Percentiles rank a stretch among this genome's conserved stretches.
These are phyloP conservation scores for Phyllotis vaccarum DNA, from an alignment of 2,797 vertebrate species.

Conservation along the genomic window DNA sequence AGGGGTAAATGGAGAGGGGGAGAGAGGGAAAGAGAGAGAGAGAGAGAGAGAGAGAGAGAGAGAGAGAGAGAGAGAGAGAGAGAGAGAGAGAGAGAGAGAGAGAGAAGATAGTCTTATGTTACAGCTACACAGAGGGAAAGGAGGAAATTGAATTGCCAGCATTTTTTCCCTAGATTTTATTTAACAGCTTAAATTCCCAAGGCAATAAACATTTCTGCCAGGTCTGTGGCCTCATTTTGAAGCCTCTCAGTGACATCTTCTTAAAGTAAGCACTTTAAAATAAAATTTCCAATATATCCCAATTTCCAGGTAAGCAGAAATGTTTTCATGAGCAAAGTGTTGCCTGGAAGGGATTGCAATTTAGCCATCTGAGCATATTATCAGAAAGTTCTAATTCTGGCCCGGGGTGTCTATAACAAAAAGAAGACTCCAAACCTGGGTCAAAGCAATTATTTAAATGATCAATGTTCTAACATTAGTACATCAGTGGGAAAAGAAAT, in stretches of 20 bases:
- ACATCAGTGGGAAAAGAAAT: background rate
- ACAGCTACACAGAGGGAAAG: background rate
- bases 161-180: constrained; percentile 68
- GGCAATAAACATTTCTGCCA: constrained; percentile 56
- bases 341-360: background rate
- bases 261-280: constrained; percentile 73
- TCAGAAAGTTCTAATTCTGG: constrained; percentile 1
- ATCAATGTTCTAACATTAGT: background rate
- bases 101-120: background rate
- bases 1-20: background rate
- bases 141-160: background rate
- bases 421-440: background rate
- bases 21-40: background rate
- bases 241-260: constrained; percentile 51
- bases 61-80: background rate
- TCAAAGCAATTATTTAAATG: constrained; percentile 1
- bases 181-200: constrained; percentile 65
- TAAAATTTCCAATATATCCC: constrained; percentile 65
- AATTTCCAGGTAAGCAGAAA: constrained; percentile 62
- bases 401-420: background rate
- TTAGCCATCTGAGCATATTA: constrained; percentile 43
- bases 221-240: constrained; percentile 74
- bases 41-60: background rate
- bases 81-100: background rate
- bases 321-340: constrained; percentile 46